Conservation (phyloP, 2,113 vertebrate species). For the Anoura caudifer region DNA sequence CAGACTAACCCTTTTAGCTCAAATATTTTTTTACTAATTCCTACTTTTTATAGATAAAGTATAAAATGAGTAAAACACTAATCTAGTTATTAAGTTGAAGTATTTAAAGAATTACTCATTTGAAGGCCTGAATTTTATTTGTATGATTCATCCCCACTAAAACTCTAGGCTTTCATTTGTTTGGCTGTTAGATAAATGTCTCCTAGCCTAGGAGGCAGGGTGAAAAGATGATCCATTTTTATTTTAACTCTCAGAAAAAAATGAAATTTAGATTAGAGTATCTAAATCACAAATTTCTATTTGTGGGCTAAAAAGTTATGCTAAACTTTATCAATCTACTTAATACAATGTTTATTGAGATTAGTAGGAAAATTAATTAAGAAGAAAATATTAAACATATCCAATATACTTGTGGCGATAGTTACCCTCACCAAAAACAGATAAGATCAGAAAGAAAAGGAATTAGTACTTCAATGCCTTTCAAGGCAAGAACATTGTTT, state of each 20-base stretch:
- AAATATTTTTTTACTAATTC: background rate
- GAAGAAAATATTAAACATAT: background rate
- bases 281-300: conserved; percentile 30
- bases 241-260: conserved; percentile 1
- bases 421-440: background rate
- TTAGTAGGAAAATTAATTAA: background rate
- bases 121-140: conserved; percentile 8
- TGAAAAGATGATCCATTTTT: conserved; percentile 4
- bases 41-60: background rate
- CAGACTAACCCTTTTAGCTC: background rate
- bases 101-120: conserved; percentile 41
- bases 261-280: background rate
- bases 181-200: background rate
- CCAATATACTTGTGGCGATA: background rate
- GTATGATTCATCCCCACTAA: background rate
- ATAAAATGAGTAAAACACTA: background rate
- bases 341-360: background rate
- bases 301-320: background rate
- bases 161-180: background rate
- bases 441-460: background rate
- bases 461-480: background rate
- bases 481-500: background rate
- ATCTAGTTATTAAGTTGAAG: background rate
- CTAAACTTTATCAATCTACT: background rate
- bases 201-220: background rate